These are phyloP conservation scores for Lagocephalus sceleratus DNA, from an alignment of 2,797 vertebrate genomes.

Conservation along the genomic window DNA sequence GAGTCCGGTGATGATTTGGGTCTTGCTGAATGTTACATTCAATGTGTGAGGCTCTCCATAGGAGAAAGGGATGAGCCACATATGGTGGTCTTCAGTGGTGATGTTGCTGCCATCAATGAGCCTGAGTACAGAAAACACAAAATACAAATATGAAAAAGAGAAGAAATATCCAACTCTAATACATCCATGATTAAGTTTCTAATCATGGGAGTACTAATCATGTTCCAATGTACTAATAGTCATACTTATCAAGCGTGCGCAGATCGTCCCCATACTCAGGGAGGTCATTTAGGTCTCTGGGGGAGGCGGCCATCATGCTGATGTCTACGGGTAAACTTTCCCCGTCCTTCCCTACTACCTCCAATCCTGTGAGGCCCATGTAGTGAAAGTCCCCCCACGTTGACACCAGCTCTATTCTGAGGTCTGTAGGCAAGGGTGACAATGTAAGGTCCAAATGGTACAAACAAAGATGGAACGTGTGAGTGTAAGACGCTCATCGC, in stretches of 20 bases:
- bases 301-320: constrained; percentile 83
- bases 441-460: background rate
- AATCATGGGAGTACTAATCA: too few relatives aligned
- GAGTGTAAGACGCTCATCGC: background rate
- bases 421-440: constrained; percentile 64
- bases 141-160: background rate
- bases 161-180: background rate
- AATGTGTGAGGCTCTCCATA: constrained; percentile 83
- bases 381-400: constrained; percentile 94
- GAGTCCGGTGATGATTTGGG: constrained; percentile 85
- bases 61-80: constrained; percentile 96
- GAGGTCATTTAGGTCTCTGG: constrained; percentile 87
- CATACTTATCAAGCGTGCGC: constrained; percentile 90
- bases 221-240: background rate
- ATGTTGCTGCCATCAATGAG: constrained; percentile 90
- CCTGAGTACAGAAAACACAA: constrained; percentile 63
- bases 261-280: constrained; percentile 82
- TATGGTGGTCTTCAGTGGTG: constrained; percentile 89
- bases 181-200: background rate
- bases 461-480: background rate
- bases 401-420: constrained; percentile 82
- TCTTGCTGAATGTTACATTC: constrained; percentile 78
- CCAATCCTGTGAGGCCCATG: constrained; percentile 89
- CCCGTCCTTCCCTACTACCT: constrained; percentile 87
- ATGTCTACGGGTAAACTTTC: constrained; percentile 79